Base-by-base conservation (phyloP, 2,888 invertebrate species). In the Pedicia rivosa region DNA sequence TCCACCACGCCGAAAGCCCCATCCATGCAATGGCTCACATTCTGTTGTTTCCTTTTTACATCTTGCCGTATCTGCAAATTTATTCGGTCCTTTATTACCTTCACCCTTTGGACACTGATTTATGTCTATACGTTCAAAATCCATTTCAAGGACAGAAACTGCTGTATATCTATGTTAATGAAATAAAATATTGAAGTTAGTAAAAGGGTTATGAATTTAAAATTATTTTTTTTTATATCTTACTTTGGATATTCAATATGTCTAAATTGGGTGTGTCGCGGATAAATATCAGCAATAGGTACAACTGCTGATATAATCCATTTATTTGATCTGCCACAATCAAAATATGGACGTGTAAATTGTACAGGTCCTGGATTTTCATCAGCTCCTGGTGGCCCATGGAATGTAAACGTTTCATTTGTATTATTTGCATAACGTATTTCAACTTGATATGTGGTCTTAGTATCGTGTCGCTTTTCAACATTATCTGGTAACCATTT, bases 1-100 rank as follows among this genome's bases (percentile, higher is more conserved):
- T 6, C 91, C 94, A 35, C 95, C 95, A 51, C 95, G 72, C 37
- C 92, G 70, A 59, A 87, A 92, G 28, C 95, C 95, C 82, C 86
- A 97, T 4, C 95, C 95, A 55, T 91, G 80, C 35, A 95, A 59
- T 0, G 95, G 95, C 61, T 97, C 95, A 60, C 95, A 97, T 82
- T 88, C 87, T 5, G 90, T 90, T 2, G 87, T 87, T 51, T 82
- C 81, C 47, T 74, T 72, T 66, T 91, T 90, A 66, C 95, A 97
- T 40, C 88, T 66, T 0, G 90, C 83, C 0, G 92, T 92, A 43
- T 83, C 79, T 2, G 77, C 79, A 65, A 92, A 95, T 53, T 72
- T 68, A 64, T 95, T 95, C 0, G 87, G 84, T 22, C 77, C 76
- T 46, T 72, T 78, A 54, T 95, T 95, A 31, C 94, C 95, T 48